Percentiles rank a stretch among this genome's conserved stretches.
Evolutionary conservation across 1,140 invertebrate genomes (phyloP).

Genomic region (Mercenaria mercenaria): DNA sequence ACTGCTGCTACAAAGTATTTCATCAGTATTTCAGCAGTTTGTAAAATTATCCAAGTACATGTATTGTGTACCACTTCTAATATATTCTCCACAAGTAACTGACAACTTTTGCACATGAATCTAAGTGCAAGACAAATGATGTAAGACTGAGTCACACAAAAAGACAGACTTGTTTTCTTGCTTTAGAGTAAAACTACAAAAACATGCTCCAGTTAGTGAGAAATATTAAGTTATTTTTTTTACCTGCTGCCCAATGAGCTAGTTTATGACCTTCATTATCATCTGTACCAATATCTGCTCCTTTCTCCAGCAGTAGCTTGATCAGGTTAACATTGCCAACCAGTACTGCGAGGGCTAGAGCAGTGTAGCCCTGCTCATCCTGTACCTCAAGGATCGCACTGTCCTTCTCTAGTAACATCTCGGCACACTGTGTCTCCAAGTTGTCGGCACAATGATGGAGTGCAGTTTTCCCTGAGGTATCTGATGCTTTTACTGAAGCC

Average conservation of each 20-base stretch:
- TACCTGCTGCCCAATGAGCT: slow-evolving; percentile 99
- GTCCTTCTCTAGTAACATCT: slow-evolving; percentile 88
- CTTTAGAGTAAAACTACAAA: too few relatives aligned
- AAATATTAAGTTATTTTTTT: too few relatives aligned
- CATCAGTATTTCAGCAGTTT: too few relatives aligned
- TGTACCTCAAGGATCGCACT: slow-evolving; percentile 90
- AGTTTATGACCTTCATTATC: slow-evolving; percentile 98
- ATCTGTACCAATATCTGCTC: slow-evolving; percentile 94
- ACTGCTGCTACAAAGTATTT: too few relatives aligned
- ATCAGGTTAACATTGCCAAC: slow-evolving; percentile 84
- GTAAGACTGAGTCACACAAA: too few relatives aligned
- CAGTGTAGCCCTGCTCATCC: slow-evolving; percentile 97
- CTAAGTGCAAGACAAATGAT: too few relatives aligned
- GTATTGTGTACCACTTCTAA: too few relatives aligned
- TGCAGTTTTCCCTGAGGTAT: slow-evolving; percentile 90
- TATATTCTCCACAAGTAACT: too few relatives aligned
- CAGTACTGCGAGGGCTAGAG: slow-evolving; percentile 90
- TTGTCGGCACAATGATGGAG: slow-evolving; percentile 96
- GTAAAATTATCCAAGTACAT: too few relatives aligned
- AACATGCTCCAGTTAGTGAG: too few relatives aligned
- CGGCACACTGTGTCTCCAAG: slow-evolving; percentile 87
- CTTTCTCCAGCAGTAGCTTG: slow-evolving; percentile 83
- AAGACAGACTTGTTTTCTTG: too few relatives aligned
- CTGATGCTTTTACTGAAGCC: slow-evolving; percentile 73
- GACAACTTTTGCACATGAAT: too few relatives aligned